A percentile compares a stretch with the other conserved stretches of the same genome.
Evolutionary conservation across 2,113 vertebrate species (phyloP).

Genomic region (Plecturocebus donacophilus): DNA sequence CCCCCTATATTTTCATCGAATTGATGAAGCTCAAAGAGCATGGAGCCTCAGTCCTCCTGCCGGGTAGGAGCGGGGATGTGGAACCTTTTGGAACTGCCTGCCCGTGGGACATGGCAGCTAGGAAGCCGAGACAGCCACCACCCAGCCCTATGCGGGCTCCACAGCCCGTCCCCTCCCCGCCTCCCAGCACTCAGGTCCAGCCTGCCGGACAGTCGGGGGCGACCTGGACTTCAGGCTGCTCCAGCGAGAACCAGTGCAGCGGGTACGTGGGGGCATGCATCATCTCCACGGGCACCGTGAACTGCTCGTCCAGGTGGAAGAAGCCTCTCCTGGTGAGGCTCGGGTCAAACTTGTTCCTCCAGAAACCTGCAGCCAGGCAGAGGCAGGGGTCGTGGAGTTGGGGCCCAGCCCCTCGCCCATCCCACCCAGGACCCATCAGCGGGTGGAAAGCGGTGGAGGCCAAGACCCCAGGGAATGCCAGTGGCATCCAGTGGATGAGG

Average conservation of each 20-base stretch:
- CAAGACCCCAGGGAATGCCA: not conserved
- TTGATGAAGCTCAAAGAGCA: not conserved
- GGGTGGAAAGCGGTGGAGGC: not conserved
- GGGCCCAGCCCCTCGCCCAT: not conserved
- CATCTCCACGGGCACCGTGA: conserved; percentile 91
- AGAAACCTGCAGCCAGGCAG: conserved; percentile 87
- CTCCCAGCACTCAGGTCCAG: not conserved
- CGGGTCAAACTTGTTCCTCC: conserved; percentile 92
- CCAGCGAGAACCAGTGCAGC: conserved; percentile 88
- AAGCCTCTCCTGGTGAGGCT: conserved; percentile 87
- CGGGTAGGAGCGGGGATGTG: not conserved
- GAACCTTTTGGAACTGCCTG: not conserved
- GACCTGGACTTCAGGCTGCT: conserved; percentile 92
- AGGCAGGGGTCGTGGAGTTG: not conserved
- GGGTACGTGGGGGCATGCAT: conserved; percentile 92
- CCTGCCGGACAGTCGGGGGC: not conserved
- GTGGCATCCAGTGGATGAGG: not conserved
- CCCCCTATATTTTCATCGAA: not conserved
- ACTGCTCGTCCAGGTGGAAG: conserved; percentile 90
- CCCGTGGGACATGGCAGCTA: not conserved
- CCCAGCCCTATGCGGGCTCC: not conserved
- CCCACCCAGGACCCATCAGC: not conserved
- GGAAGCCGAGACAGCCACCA: not conserved
- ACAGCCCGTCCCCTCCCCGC: not conserved
- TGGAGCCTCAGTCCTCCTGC: not conserved